These are phyloP conservation scores for Diploptera punctata DNA, from an alignment of 2,888 invertebrate genomes.

Conservation along the genomic window DNA sequence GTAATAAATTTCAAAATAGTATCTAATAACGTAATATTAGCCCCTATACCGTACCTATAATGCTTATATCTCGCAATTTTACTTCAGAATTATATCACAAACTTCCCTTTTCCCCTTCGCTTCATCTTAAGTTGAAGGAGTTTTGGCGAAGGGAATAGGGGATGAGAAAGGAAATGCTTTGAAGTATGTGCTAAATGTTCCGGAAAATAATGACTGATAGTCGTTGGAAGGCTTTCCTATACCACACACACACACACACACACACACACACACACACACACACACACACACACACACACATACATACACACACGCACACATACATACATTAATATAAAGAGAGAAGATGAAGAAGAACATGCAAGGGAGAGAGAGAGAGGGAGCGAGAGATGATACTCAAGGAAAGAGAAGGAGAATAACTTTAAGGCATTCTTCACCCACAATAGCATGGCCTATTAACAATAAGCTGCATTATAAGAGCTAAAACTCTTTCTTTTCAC, in stretches of 20 bases:
- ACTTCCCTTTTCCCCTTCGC: background rate
- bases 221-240: conserved; percentile 47
- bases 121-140: conserved; percentile 17
- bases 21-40: too few species aligned
- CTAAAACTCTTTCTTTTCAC: conserved; percentile 6
- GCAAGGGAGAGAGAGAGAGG: background rate
- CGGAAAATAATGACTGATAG: conserved; percentile 62
- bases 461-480: conserved; percentile 15
- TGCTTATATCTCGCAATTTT: conserved; percentile 1
- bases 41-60: conserved; percentile 1
- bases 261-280: background rate
- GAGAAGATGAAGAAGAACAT: conserved; percentile 10
- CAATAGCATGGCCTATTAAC: conserved; percentile 14
- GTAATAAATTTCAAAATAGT: too few species aligned
- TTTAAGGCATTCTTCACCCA: conserved; percentile 26
- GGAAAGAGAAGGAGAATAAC: background rate
- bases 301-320: background rate
- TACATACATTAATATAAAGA: background rate
- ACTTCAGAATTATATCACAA: background rate
- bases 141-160: conserved; percentile 41
- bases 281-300: too few species aligned
- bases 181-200: conserved; percentile 60
- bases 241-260: conserved; percentile 7
- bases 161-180: conserved; percentile 52
- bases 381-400: background rate